These are phyloP conservation scores for Danio jaintianensis DNA, from an alignment of 2,797 vertebrate species.

Conservation along the genomic window DNA sequence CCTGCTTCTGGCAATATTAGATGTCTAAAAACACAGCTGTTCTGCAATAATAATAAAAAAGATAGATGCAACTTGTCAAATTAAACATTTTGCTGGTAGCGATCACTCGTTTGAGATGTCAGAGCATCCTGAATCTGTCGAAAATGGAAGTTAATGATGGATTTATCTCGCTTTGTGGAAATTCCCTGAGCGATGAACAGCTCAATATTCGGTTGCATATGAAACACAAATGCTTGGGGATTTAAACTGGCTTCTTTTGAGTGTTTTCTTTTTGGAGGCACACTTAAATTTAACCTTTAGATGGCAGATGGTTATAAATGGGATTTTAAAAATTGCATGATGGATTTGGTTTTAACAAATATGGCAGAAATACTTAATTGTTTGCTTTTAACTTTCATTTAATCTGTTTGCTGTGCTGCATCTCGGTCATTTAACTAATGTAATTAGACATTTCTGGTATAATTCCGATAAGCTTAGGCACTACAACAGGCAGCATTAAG, in stretches of 20 bases:
- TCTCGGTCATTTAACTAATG: not conserved
- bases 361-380: not conserved
- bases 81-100: slow-evolving; percentile 56
- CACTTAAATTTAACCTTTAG: not conserved
- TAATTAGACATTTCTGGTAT: not conserved
- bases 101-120: slow-evolving; percentile 50
- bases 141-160: slow-evolving; percentile 55
- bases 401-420: not conserved
- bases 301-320: not conserved
- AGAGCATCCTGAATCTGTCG: slow-evolving; percentile 58
- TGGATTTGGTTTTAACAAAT: not conserved
- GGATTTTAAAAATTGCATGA: not conserved
- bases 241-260: not conserved
- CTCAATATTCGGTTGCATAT: slow-evolving; percentile 1
- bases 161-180: slow-evolving; percentile 52
- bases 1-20: slow-evolving; percentile 17
- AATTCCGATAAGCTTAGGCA: not conserved
- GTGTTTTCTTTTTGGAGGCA: not conserved
- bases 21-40: slow-evolving; percentile 33
- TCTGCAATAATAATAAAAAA: slow-evolving; percentile 37
- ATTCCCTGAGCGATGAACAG: slow-evolving; percentile 33
- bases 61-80: slow-evolving; percentile 57
- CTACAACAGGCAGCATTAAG: not conserved
- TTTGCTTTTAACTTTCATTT: not conserved
- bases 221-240: not conserved